Percentiles rank a stretch among this genome's conserved stretches.
phyloP scores from a whole-genome alignment of 2,797 vertebrate species.

The Loris lydekkerianus region DNA sequence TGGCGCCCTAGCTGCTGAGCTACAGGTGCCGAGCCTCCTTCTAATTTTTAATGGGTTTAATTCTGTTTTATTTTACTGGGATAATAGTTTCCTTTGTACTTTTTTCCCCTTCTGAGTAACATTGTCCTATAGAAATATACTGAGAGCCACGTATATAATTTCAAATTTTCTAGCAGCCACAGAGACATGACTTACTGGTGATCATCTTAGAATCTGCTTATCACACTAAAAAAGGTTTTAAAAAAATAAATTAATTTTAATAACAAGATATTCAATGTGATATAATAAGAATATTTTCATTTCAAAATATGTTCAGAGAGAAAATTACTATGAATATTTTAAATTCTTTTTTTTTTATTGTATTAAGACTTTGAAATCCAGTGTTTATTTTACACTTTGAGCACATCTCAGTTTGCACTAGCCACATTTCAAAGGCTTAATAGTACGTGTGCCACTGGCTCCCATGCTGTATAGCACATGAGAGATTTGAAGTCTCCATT shows the following conservation, averaged over 20 bases:
- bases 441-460: background rate
- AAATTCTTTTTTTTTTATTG: background rate
- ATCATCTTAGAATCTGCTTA: background rate
- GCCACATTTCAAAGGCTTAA: background rate
- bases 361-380: background rate
- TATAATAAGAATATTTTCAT: background rate
- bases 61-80: background rate
- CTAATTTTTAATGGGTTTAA: background rate
- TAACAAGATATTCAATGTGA: background rate
- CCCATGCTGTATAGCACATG: fast-evolving
- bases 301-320: background rate
- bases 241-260: slow-evolving; percentile 11
- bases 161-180: background rate
- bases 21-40: background rate
- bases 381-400: background rate
- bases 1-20: too few species aligned
- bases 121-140: background rate
- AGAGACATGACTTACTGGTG: background rate
- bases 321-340: background rate
- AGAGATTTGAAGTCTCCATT: background rate
- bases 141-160: background rate
- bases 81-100: background rate
- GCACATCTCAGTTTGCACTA: background rate
- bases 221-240: background rate
- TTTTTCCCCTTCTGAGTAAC: background rate